phyloP scores from a whole-genome alignment of 2,113 vertebrate species.

The Ia io region DNA sequence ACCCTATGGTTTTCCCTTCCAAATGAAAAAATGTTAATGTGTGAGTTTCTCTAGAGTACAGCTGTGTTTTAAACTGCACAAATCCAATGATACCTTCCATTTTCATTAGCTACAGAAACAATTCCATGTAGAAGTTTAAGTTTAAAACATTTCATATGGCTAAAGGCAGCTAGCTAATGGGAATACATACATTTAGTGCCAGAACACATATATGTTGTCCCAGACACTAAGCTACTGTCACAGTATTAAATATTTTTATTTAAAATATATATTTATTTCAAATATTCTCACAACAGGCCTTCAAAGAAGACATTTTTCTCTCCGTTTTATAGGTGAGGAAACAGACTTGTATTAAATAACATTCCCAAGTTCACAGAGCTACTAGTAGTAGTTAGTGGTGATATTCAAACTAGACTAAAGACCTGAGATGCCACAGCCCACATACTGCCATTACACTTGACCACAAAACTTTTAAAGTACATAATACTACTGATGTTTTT shows the following conservation, averaged over 20 bases:
- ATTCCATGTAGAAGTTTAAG: not conserved
- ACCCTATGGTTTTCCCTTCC: not conserved
- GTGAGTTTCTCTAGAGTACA: not conserved
- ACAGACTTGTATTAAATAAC: not conserved
- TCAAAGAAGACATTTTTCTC: not conserved
- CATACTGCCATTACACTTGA: not conserved
- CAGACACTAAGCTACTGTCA: not conserved
- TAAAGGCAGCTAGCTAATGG: not conserved
- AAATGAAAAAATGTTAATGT: constrained; percentile 19
- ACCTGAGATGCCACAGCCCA: not conserved
- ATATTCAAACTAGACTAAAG: not conserved
- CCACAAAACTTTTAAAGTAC: not conserved
- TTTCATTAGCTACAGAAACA: constrained; percentile 36
- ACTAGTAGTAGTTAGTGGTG: not conserved
- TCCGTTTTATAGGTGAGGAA: not conserved
- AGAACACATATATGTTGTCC: not conserved
- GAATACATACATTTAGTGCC: not conserved
- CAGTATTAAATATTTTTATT: not conserved
- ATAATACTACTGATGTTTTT: not conserved
- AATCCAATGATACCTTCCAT: constrained; percentile 22
- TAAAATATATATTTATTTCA: not conserved
- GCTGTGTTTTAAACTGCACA: not conserved
- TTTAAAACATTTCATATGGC: constrained; percentile 12
- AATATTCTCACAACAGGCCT: constrained; percentile 4
- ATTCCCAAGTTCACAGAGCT: not conserved